phyloP scores from a whole-genome alignment of 1,140 invertebrate genomes.

The Brachionus plicatilis region DNA sequence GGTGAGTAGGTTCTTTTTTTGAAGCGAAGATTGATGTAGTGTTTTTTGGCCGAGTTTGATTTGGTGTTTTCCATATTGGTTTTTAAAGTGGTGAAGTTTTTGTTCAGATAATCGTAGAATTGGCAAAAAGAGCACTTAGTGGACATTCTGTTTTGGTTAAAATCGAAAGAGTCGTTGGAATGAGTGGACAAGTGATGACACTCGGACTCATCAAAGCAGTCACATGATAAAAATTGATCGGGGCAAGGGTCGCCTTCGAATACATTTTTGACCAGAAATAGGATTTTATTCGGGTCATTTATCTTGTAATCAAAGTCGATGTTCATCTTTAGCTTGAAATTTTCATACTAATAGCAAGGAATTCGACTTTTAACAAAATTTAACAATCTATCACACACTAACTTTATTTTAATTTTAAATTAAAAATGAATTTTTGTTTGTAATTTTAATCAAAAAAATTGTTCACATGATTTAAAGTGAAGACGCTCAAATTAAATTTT shows the following conservation, averaged over 20 bases:
- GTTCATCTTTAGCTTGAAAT: not conserved
- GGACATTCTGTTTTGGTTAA: not conserved
- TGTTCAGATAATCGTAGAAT: not conserved
- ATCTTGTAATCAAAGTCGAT: conserved; percentile 22
- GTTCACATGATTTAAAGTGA: not conserved
- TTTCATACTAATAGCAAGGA: not conserved
- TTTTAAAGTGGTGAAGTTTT: not conserved
- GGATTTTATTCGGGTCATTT: conserved; percentile 19
- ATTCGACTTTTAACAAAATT: not conserved
- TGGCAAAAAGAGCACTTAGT: conserved; percentile 21
- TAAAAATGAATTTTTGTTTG: not conserved
- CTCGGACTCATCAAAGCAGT: not conserved
- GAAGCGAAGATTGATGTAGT: not conserved
- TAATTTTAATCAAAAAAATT: not conserved
- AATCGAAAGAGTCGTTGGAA: not conserved
- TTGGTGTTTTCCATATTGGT: not conserved
- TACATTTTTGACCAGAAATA: conserved; percentile 20
- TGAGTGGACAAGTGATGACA: conserved; percentile 12
- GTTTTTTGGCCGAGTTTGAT: not conserved
- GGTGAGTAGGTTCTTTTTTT: not conserved
- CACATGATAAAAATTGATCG: not conserved
- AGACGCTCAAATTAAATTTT: not conserved
- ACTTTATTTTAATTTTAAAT: not conserved
- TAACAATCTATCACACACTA: not conserved
- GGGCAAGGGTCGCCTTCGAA: not conserved